Conservation (phyloP, 2,113 vertebrate genomes). For the Uropsilus gracilis region DNA sequence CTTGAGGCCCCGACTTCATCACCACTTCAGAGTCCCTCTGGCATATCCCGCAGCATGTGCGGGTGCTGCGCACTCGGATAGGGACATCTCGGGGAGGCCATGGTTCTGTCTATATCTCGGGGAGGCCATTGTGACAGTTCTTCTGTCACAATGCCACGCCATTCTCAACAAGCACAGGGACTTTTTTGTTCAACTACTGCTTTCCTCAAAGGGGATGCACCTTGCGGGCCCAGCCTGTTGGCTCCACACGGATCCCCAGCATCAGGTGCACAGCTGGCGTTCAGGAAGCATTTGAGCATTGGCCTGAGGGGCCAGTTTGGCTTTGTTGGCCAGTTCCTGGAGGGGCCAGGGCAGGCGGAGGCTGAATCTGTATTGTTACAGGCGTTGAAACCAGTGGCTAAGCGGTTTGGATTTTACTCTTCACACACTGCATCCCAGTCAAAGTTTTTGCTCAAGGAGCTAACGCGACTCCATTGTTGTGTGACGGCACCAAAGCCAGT, state of each 20-base stretch:
- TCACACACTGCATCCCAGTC: neutral
- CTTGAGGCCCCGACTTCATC: neutral
- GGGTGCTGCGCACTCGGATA: neutral
- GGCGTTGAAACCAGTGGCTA: neutral
- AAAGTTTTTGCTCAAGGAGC: neutral
- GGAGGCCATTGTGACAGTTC: neutral
- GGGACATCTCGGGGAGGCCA: neutral
- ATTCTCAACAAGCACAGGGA: neutral
- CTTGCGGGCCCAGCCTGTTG: neutral
- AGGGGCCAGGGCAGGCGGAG: neutral
- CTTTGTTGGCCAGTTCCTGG: neutral
- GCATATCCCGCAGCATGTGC: neutral
- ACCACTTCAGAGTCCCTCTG: neutral
- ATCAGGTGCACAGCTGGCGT: neutral
- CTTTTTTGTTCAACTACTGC: neutral
- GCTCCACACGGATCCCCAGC: neutral
- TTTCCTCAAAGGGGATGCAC: neutral
- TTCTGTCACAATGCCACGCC: neutral
- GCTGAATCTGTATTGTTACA: neutral
- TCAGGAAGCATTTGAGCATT: neutral
- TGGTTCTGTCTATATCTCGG: neutral
- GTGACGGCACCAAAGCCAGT: neutral
- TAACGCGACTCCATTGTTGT: neutral
- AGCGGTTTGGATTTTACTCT: slow-evolving; percentile 4
- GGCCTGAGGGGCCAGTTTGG: neutral